These are phyloP conservation scores for Odontamblyopus rebecca DNA, from an alignment of 2,797 vertebrate genomes.

Conservation along the genomic window DNA sequence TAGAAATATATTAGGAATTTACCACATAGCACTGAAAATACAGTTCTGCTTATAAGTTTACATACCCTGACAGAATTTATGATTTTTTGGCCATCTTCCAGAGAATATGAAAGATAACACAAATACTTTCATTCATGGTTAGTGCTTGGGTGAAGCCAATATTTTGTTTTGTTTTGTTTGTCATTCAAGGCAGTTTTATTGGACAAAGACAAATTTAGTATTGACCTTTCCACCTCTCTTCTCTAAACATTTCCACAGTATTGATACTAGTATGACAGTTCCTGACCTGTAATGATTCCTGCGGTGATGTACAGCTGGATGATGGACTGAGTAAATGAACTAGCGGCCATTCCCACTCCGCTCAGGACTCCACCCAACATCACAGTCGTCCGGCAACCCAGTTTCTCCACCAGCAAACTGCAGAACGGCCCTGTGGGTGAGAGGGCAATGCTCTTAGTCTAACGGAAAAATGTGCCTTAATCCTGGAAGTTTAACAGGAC, in stretches of 20 bases:
- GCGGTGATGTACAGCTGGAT: conserved; percentile 86
- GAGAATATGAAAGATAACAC: too few relatives aligned
- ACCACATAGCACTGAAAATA: too few relatives aligned
- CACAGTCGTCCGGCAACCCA: conserved; percentile 85
- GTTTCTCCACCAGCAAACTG: conserved; percentile 84
- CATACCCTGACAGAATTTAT: too few relatives aligned
- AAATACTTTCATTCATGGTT: too few relatives aligned
- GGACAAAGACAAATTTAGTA: too few relatives aligned
- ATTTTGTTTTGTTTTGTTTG: background rate
- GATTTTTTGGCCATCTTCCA: too few relatives aligned
- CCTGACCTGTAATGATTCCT: conserved; percentile 88
- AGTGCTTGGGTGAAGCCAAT: too few relatives aligned
- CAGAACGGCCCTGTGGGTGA: conserved; percentile 87
- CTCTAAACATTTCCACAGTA: background rate
- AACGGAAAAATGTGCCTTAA: conserved; percentile 36
- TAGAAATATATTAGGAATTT: too few relatives aligned
- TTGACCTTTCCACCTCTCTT: too few relatives aligned
- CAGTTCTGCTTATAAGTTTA: too few relatives aligned
- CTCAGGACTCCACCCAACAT: conserved; percentile 91
- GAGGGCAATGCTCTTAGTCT: conserved; percentile 49
- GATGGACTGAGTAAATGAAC: conserved; percentile 86
- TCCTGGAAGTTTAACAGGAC: conserved; percentile 38
- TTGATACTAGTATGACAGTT: background rate
- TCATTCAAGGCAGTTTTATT: background rate
- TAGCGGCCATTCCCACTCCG: conserved; percentile 86